Percentiles rank a stretch among this genome's conserved stretches.
Conservation (phyloP, 2,113 vertebrate species). For the Malurus alboscapulatus region DNA sequence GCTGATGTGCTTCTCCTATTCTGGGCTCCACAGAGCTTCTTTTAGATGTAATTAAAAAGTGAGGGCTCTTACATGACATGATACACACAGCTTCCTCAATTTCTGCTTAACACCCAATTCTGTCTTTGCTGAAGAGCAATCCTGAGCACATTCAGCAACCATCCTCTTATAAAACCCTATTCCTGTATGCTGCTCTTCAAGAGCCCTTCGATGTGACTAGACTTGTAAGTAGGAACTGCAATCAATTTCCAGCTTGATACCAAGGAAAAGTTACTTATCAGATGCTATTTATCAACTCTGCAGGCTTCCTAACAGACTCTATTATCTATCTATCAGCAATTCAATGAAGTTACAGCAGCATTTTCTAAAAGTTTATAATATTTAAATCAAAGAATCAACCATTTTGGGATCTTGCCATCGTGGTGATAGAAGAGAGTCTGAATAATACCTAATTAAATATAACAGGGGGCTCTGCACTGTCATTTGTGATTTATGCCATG, state of each 20-base stretch:
- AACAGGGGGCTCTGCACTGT: neutral
- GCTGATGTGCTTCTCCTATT: neutral
- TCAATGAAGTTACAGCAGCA: neutral
- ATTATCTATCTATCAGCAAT: constrained; percentile 33
- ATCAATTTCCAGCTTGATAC: constrained; percentile 56
- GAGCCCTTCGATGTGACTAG: constrained; percentile 51
- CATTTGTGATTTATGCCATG: constrained; percentile 3
- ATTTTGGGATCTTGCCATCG: neutral
- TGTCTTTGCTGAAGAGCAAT: constrained; percentile 31
- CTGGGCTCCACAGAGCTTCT: neutral
- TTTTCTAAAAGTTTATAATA: neutral
- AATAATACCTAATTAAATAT: neutral
- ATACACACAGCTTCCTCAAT: neutral
- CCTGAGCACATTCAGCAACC: neutral
- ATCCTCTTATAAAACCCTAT: neutral
- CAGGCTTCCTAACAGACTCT: constrained; percentile 23
- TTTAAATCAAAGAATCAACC: constrained; percentile 4
- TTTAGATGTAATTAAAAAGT: neutral
- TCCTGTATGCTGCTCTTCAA: constrained; percentile 20
- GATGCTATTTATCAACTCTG: constrained; percentile 46
- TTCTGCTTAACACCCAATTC: constrained; percentile 1
- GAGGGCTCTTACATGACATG: neutral
- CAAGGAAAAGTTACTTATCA: constrained; percentile 57
- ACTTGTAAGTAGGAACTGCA: constrained; percentile 54
- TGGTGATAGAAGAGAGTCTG: neutral